Conservation (phyloP, 1,140 invertebrate species). For the Drosophila varians region DNA sequence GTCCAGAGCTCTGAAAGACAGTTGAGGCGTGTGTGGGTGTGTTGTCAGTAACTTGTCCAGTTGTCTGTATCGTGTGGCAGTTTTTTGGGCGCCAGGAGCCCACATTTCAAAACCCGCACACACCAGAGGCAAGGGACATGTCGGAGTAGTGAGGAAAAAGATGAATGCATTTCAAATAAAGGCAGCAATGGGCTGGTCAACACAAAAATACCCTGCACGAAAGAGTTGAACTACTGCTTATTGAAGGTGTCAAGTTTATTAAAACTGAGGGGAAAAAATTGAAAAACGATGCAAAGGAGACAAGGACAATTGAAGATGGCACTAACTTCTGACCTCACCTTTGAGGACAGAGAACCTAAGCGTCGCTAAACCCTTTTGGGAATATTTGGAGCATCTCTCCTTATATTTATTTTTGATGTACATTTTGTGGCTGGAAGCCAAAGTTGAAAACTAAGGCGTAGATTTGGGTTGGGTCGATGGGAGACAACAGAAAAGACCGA, state of each 20-base stretch:
- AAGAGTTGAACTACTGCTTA: neutral
- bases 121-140: constrained; percentile 17
- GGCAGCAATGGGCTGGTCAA: constrained; percentile 26
- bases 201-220: constrained; percentile 4
- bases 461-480: neutral
- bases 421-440: constrained; percentile 24
- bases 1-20: constrained; percentile 3
- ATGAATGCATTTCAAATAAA: constrained; percentile 74
- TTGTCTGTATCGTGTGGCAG: constrained; percentile 68
- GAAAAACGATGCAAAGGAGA: no score
- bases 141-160: constrained; percentile 45
- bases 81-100: constrained; percentile 26
- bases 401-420: constrained; percentile 47
- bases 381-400: constrained; percentile 9
- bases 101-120: constrained; percentile 33
- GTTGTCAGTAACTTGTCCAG: constrained; percentile 74
- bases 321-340: no score
- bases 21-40: constrained; percentile 1
- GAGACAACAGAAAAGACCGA: constrained; percentile 2
- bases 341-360: constrained; percentile 7
- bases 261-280: neutral
- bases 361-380: neutral
- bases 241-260: neutral
- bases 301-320: no score
- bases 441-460: constrained; percentile 12